Conservation (phyloP, 1,140 invertebrate species). For the Drosophila teissieri region DNA sequence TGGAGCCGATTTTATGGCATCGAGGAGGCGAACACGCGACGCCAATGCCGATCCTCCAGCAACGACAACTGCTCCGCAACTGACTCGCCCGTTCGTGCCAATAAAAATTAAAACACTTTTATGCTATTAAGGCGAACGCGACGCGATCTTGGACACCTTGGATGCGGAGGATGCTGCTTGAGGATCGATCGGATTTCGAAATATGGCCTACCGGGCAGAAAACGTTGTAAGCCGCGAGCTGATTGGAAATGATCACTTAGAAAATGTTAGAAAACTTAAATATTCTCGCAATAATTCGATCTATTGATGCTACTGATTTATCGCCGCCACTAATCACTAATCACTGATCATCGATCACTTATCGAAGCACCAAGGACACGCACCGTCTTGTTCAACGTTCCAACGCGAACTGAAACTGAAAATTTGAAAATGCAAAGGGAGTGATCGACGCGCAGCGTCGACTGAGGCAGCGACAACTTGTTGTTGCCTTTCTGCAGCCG, state of each 20-base stretch:
- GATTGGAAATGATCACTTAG: slow-evolving; percentile 45
- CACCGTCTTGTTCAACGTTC: slow-evolving; percentile 75
- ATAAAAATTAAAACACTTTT: slow-evolving; percentile 82
- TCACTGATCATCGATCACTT: slow-evolving; percentile 5
- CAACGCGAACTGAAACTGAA: slow-evolving; percentile 74
- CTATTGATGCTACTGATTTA: slow-evolving; percentile 6
- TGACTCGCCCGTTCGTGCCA: slow-evolving; percentile 71
- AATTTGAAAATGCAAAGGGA: slow-evolving; percentile 54
- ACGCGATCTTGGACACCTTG: slow-evolving; percentile 53
- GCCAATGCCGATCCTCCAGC: slow-evolving; percentile 54
- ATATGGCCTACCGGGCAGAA: background rate
- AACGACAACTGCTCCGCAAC: slow-evolving; percentile 58
- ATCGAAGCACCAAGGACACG: slow-evolving; percentile 11
- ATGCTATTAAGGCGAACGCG: slow-evolving; percentile 73
- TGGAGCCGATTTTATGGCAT: slow-evolving; percentile 68
- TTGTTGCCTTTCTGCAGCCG: slow-evolving; percentile 41
- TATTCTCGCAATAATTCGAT: slow-evolving; percentile 24
- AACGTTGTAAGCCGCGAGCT: slow-evolving; percentile 22
- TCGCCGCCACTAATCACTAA: background rate
- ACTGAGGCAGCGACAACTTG: slow-evolving; percentile 40
- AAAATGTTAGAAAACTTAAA: slow-evolving; percentile 43
- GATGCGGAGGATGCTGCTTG: slow-evolving; percentile 39
- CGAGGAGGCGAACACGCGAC: slow-evolving; percentile 58
- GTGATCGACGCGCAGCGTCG: slow-evolving; percentile 38
- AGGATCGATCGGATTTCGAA: slow-evolving; percentile 11